Conservation (phyloP, 2,888 invertebrate species). For the Spialia ferax region DNA sequence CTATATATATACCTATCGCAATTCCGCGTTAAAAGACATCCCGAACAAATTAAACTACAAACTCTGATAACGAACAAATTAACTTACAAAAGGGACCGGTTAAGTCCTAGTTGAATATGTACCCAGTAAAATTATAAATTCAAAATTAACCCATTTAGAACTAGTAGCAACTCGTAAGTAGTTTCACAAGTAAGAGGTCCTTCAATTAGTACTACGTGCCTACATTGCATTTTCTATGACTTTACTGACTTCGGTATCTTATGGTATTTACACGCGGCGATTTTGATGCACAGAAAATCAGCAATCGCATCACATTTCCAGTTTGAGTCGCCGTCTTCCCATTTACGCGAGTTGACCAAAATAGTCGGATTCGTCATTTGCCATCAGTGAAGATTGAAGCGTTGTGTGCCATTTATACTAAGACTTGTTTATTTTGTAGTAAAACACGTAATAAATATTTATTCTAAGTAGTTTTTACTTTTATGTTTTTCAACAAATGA, state of each 20-base stretch:
- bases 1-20: too few species aligned
- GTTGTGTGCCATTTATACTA: too few species aligned
- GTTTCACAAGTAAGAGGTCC: slow-evolving; percentile 23
- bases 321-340: neutral
- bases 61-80: slow-evolving; percentile 24
- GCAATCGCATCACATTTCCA: neutral
- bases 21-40: neutral
- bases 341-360: too few species aligned
- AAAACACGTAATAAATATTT: too few species aligned
- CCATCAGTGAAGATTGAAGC: too few species aligned
- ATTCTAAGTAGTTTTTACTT: too few species aligned
- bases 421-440: too few species aligned
- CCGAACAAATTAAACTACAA: slow-evolving; percentile 19
- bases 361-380: too few species aligned
- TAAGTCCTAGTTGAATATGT: slow-evolving; percentile 12
- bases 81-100: slow-evolving; percentile 24
- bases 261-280: neutral
- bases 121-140: slow-evolving; percentile 34
- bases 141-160: slow-evolving; percentile 31
- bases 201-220: slow-evolving; percentile 26
- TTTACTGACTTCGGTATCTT: slow-evolving; percentile 43
- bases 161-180: slow-evolving; percentile 22
- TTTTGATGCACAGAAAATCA: too few species aligned
- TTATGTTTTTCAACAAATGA: too few species aligned
- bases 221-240: slow-evolving; percentile 42